These are phyloP conservation scores for Stegophylla sp. DNA, from an alignment of 2,888 invertebrate species.

Conservation along the genomic window DNA sequence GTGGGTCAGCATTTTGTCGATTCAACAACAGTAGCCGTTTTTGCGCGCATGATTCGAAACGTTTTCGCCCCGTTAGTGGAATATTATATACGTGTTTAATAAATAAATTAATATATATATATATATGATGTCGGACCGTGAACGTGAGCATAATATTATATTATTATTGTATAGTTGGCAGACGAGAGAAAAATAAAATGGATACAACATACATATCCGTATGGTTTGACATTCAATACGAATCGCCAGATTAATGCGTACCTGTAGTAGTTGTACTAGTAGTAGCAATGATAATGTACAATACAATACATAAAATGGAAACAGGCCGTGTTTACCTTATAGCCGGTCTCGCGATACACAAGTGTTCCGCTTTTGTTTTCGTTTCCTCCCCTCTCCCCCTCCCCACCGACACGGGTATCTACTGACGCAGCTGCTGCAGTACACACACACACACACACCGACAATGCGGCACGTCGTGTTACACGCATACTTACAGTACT, in stretches of 20 bases:
- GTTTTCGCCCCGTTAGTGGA: conserved; percentile 41
- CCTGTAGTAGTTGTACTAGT: too few species aligned
- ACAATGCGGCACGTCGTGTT: too few species aligned
- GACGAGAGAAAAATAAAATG: conserved; percentile 33
- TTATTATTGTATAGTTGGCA: too few species aligned
- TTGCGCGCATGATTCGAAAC: conserved; percentile 30
- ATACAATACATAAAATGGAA: background rate
- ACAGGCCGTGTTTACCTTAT: conserved; percentile 9
- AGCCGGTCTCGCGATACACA: background rate
- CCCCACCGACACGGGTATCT: too few species aligned
- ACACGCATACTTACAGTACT: too few species aligned
- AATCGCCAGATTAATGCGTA: conserved; percentile 22
- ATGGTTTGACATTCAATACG: conserved; percentile 31
- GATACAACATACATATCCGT: background rate
- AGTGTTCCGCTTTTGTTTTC: conserved; percentile 42
- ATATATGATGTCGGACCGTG: conserved; percentile 20
- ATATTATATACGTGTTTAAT: background rate
- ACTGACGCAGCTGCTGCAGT: background rate
- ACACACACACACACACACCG: background rate
- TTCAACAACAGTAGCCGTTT: conserved; percentile 24
- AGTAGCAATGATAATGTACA: background rate
- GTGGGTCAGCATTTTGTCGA: conserved; percentile 45
- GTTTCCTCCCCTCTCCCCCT: background rate
- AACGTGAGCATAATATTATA: conserved; percentile 3
- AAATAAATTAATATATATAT: background rate